Evolutionary conservation across 2,797 vertebrate species (phyloP).

Genomic region (Cuculus canorus): DNA sequence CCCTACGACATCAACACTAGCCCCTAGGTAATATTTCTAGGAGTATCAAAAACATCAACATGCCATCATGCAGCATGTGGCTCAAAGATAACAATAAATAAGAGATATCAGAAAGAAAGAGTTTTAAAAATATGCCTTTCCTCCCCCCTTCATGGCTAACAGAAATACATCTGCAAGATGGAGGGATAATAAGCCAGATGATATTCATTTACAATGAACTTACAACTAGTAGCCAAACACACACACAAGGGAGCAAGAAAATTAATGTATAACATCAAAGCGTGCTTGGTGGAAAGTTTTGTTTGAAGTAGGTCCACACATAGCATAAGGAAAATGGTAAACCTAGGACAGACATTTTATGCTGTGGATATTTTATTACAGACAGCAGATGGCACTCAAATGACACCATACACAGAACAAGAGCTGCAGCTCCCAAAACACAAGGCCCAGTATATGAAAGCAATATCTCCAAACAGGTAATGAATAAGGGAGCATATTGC

Average conservation of each 20-base stretch:
- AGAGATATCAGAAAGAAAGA: neutral
- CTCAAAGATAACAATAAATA: neutral
- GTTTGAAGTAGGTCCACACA: neutral
- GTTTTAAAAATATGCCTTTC: neutral
- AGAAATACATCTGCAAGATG: neutral
- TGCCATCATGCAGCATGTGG: neutral
- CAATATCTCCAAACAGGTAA: neutral
- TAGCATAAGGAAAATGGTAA: neutral
- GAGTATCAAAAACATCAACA: neutral
- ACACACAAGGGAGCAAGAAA: neutral
- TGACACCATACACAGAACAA: neutral
- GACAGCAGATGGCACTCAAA: slow-evolving; percentile 58
- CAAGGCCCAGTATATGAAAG: neutral
- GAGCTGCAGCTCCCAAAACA: neutral
- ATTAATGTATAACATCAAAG: neutral
- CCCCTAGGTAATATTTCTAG: neutral
- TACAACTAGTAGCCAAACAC: neutral
- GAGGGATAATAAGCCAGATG: neutral
- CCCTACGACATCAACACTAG: neutral
- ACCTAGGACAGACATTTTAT: slow-evolving; percentile 9
- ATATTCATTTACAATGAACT: neutral
- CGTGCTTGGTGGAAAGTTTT: neutral
- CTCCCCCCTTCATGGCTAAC: neutral
- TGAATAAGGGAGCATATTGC: neutral
- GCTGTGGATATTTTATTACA: neutral